Percentiles rank a stretch among this genome's conserved stretches.
phyloP scores from a whole-genome alignment of 2,888 invertebrate species.

The Drosophila vallismaia region DNA sequence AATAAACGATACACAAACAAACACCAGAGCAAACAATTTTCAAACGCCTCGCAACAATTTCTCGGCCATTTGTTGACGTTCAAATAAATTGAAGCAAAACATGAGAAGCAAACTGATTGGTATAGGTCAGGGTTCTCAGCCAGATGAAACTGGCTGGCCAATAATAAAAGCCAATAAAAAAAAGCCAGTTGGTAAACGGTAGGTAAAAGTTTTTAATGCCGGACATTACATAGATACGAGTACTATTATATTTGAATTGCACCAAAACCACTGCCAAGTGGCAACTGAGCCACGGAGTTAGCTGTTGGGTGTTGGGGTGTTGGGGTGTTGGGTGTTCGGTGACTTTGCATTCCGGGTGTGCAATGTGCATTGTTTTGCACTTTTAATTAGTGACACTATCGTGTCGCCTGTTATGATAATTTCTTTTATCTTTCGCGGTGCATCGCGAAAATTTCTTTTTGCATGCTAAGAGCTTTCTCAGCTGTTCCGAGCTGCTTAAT shows the following conservation, averaged over 20 bases:
- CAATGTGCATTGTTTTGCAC: constrained; percentile 20
- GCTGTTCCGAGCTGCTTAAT: constrained; percentile 28
- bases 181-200: neutral
- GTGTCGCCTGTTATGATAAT: constrained; percentile 29
- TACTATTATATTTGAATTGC: neutral
- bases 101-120: constrained; percentile 6
- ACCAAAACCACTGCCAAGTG: neutral
- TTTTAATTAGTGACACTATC: constrained; percentile 18
- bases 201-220: neutral
- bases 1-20: constrained; percentile 28
- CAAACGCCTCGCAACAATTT: constrained; percentile 37
- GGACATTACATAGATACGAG: neutral
- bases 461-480: neutral
- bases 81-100: constrained; percentile 51
- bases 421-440: constrained; percentile 1
- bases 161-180: neutral
- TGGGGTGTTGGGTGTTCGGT: neutral
- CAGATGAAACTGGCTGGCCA: neutral
- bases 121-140: constrained; percentile 25
- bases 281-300: no score
- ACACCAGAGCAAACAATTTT: constrained; percentile 30
- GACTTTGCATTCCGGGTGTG: neutral
- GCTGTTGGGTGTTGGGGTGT: no score
- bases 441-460: neutral
- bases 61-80: constrained; percentile 41